These are phyloP conservation scores for Sapayoa aenigma DNA, from an alignment of 2,113 vertebrate genomes.

Conservation along the genomic window DNA sequence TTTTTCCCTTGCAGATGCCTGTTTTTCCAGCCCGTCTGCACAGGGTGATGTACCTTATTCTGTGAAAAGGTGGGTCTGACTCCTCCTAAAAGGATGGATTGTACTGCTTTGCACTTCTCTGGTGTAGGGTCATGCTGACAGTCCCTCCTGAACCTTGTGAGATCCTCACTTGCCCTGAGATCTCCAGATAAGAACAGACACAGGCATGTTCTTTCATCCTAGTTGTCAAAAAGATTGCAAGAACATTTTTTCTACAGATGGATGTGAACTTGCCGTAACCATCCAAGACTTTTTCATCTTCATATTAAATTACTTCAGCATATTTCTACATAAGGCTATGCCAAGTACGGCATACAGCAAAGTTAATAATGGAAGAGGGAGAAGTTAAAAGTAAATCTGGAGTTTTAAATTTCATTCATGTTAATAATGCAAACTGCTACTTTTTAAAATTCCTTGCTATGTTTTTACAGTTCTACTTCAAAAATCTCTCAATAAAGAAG, in stretches of 20 bases:
- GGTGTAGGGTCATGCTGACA: not conserved
- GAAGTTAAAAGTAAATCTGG: slow-evolving; percentile 23
- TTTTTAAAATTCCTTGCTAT: not conserved
- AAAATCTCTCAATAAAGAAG: not conserved
- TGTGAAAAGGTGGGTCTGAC: not conserved
- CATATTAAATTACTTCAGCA: not conserved
- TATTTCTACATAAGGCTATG: not conserved
- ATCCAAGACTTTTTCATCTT: not conserved
- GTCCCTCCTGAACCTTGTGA: not conserved
- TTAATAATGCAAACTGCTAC: slow-evolving; percentile 32
- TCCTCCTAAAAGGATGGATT: not conserved
- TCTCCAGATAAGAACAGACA: not conserved
- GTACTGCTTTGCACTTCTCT: not conserved
- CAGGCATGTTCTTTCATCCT: not conserved
- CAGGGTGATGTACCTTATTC: not conserved
- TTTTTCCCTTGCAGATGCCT: not conserved
- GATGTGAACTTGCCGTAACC: not conserved
- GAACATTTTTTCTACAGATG: not conserved
- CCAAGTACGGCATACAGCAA: not conserved
- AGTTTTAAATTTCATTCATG: slow-evolving; percentile 7
- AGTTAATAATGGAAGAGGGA: slow-evolving; percentile 41
- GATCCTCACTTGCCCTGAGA: not conserved
- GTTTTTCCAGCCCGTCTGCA: not conserved
- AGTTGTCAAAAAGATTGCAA: not conserved
- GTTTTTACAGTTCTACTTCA: not conserved